Conservation (phyloP, 2,888 invertebrate species). For the Erebia ligea region DNA sequence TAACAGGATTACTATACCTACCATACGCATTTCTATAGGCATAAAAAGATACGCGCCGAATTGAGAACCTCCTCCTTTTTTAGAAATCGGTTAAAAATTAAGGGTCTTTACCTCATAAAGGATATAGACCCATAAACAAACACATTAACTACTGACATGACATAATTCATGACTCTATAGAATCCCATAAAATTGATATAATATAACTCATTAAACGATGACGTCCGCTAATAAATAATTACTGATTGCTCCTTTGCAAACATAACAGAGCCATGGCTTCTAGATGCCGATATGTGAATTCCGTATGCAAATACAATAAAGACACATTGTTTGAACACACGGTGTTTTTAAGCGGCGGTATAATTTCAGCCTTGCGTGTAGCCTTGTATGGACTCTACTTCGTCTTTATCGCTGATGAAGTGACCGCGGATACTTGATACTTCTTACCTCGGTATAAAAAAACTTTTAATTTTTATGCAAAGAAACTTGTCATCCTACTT, state of each 20-base stretch:
- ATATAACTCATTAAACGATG: slow-evolving; percentile 10
- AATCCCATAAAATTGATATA: slow-evolving; percentile 5
- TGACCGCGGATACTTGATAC: slow-evolving; percentile 58
- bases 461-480: neutral
- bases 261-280: slow-evolving; percentile 1
- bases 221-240: slow-evolving; percentile 6
- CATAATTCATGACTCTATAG: neutral
- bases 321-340: slow-evolving; percentile 39
- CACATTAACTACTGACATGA: neutral
- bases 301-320: slow-evolving; percentile 35
- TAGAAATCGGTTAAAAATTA: too few relatives aligned
- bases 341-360: slow-evolving; percentile 46
- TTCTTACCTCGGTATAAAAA: slow-evolving; percentile 39
- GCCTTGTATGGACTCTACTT: slow-evolving; percentile 75
- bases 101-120: neutral
- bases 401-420: slow-evolving; percentile 57
- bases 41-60: too few relatives aligned
- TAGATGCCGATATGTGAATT: slow-evolving; percentile 34
- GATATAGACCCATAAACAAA: neutral
- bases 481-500: neutral
- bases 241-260: neutral
- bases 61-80: too few relatives aligned
- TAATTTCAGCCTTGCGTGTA: slow-evolving; percentile 63
- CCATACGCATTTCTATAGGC: too few relatives aligned
- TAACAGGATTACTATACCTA: too few relatives aligned